Base-by-base conservation (phyloP, 2,113 vertebrate genomes). In the Dissostichus mawsoni region DNA sequence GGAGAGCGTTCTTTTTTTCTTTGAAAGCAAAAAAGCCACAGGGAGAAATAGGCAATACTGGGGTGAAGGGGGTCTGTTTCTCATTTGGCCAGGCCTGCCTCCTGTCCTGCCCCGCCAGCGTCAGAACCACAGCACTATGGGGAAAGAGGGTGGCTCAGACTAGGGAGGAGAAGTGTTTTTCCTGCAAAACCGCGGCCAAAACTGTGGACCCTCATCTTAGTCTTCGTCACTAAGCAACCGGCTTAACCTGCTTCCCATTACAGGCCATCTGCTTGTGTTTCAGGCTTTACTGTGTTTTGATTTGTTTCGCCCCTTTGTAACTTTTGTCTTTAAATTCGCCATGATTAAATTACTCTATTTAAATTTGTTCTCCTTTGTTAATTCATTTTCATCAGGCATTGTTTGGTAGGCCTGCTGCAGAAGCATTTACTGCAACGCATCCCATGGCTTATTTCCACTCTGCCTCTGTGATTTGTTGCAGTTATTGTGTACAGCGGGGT, bases 61-160 rank as follows among this genome's bases (percentile, higher is more conserved):
- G 93, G 92, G 90, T 91, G 89, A 93, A 93, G 87, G 89, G 90
- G 91, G 93, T 94, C 94, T 96, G 95, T 93, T 96, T 96, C 92
- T 95, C 94, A 95, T 96, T 96, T 95, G 87, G 91, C 64, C 85
- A 44, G 89, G 90, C 93, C 92, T 91, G 92, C 86, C 92, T 94
- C 90, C 91, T 92, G 90, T 90, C 86, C 89, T 90, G 85, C 83
- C 78, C 90, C 90, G 90, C 93, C 93, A 94, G 90, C 87, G 88
- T 91, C 89, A 93, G 82, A 93, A 92, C 93, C 90, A 89, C 90
- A 89, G 91, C 70, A 53, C 82, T 90, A 78, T 74, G 82, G 80
- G 85, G 90, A 90, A 87, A 90, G 73, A 91, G 82, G 80, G 87
- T 68, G 87, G 82, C 84, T 89, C 84, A 87, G 87, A 88, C 74